Percentiles rank a stretch among this genome's conserved stretches.
phyloP scores from a whole-genome alignment of 2,797 vertebrate genomes.

The Lerista edwardsae region DNA sequence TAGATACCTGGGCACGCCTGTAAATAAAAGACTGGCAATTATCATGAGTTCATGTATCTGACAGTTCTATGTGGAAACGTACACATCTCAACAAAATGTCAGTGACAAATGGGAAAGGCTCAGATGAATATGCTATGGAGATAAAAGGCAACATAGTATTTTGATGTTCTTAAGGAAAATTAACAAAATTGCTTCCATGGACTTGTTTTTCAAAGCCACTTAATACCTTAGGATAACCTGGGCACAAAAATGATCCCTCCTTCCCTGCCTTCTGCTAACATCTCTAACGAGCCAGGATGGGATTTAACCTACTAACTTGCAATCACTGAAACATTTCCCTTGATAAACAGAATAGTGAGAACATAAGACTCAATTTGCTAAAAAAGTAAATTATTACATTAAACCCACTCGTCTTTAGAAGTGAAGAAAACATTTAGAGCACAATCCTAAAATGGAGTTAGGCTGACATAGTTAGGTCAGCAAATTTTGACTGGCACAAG shows the following conservation, averaged over 20 bases:
- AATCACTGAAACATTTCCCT: not conserved
- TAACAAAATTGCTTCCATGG: not conserved
- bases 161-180: not conserved
- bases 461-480: no score
- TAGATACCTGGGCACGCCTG: no score
- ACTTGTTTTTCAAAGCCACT: not conserved
- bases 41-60: not conserved
- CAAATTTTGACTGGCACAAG: no score
- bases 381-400: slow-evolving; percentile 5
- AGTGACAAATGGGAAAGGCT: not conserved
- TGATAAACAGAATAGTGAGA: not conserved
- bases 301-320: not conserved
- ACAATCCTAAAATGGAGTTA: no score
- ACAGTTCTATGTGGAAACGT: not conserved
- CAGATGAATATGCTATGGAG: not conserved
- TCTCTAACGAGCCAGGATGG: not conserved
- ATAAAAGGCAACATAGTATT: not conserved
- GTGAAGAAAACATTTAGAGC: slow-evolving; percentile 20
- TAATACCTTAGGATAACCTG: not conserved
- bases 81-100: not conserved
- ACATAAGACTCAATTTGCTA: not conserved
- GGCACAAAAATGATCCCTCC: not conserved
- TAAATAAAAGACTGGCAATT: not conserved
- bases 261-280: not conserved
- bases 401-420: slow-evolving; percentile 23